A percentile compares a stretch with the other conserved stretches of the same genome.
These are phyloP conservation scores for Dorcus parallelipipedus DNA, from an alignment of 2,888 invertebrate species.

Conservation along the genomic window DNA sequence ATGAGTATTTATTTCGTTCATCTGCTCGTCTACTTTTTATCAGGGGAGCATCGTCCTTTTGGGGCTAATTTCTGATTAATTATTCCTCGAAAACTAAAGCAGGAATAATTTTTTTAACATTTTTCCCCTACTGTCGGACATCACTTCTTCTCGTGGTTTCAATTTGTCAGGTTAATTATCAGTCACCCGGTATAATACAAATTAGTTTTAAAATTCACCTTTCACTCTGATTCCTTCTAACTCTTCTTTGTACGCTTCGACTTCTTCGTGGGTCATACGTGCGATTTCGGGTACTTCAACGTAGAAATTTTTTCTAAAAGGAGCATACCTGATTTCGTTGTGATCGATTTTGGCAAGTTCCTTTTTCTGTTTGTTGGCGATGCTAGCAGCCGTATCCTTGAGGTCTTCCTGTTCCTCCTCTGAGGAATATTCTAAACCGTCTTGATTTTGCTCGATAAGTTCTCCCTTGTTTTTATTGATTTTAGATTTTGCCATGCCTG, in stretches of 20 bases:
- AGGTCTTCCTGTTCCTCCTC: conserved; percentile 96
- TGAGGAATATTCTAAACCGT: conserved; percentile 95
- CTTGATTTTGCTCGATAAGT: conserved; percentile 98
- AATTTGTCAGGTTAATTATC: no score
- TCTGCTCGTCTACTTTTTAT: no score
- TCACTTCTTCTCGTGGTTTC: no score
- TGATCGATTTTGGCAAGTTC: conserved; percentile 94
- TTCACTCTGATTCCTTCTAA: conserved; percentile 94
- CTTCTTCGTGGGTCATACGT: conserved; percentile 84
- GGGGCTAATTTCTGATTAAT: no score
- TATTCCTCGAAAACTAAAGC: no score
- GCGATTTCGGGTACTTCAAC: conserved; percentile 95
- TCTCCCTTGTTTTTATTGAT: conserved; percentile 86
- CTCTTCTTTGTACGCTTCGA: conserved; percentile 81
- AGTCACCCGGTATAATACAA: neutral
- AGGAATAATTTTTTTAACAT: no score
- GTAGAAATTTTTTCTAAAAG: conserved; percentile 94
- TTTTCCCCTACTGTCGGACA: no score
- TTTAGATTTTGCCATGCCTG: conserved; percentile 81
- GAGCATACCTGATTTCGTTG: conserved; percentile 77
- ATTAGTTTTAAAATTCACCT: conserved; percentile 51
- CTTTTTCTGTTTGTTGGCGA: conserved; percentile 87
- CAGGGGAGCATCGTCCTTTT: no score
- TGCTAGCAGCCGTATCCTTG: conserved; percentile 83
- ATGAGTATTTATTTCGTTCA: no score